A percentile compares a stretch with the other conserved stretches of the same genome.
Evolutionary conservation across 2,113 vertebrate genomes (phyloP).

Genomic region (Microtus ochrogaster): DNA sequence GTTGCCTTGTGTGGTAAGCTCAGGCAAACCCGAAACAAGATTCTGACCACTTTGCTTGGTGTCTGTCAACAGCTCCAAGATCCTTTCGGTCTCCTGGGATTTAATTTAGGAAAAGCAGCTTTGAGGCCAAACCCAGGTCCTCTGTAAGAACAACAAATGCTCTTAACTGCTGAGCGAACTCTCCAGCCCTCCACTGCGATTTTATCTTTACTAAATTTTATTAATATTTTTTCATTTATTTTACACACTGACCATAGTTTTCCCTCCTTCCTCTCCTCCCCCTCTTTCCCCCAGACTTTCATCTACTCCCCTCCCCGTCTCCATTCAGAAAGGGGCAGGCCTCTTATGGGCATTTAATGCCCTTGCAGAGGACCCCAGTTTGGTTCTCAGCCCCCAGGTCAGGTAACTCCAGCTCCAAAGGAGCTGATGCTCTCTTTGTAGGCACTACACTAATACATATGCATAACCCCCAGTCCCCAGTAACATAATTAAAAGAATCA

Average conservation of each 20-base stretch:
- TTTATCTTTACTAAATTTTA: background rate
- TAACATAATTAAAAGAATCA: background rate
- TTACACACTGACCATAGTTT: too few species aligned
- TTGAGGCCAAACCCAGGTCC: background rate
- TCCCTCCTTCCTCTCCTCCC: too few species aligned
- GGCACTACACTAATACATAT: background rate
- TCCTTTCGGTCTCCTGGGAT: background rate
- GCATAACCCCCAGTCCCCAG: background rate
- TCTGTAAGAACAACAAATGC: background rate
- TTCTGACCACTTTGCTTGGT: background rate
- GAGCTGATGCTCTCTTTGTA: background rate
- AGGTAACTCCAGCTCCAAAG: background rate
- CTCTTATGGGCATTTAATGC: background rate
- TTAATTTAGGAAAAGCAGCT: background rate
- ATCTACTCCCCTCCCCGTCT: too few species aligned
- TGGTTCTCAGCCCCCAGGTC: background rate
- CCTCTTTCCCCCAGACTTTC: too few species aligned
- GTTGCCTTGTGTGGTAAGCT: background rate
- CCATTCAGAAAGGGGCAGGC: too few species aligned
- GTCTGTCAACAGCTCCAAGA: background rate
- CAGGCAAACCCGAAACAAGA: background rate
- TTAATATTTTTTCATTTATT: too few species aligned
- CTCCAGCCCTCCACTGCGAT: background rate
- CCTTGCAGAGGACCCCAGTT: background rate
- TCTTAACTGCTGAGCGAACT: background rate